Evolutionary conservation across 2,797 vertebrate genomes (phyloP), one percentile per base, ranked within the genome.

Genomic region (Gymnocypris eckloni): DNA sequence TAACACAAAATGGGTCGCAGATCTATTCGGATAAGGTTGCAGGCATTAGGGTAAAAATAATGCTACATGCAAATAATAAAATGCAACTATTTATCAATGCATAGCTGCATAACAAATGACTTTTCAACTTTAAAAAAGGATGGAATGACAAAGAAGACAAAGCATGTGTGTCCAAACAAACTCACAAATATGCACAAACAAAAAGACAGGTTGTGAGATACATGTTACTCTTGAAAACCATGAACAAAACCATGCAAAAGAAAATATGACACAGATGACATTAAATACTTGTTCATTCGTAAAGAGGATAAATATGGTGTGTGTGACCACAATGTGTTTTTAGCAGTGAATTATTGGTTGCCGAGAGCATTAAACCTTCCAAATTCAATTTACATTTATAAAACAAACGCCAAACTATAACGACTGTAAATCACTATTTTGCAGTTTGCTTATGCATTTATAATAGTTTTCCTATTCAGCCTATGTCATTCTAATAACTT

Each of bases 281-380:
- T 64, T 64, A 64, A 64, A 69, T 39, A 20, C 66, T 8, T 1
- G 33, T 67, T 67, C 66, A 8, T 67, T 37, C 6, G 66, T 20
- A 20, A 39, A 59, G 52, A 61, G 39, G 77, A 61, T 64, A 45
- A 45, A 64, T 45, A 64, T 64, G 77, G 9, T 28, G 22, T 78
- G 77, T 61, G 56, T 45, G 41, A 79, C 77, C 77, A 79, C 56
- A 79, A 28, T 79, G 56, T 79, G 56, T 79, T 79, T 79, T 79
- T 45, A 79, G 39, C 56, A 61, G 4, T 64, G 56, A 79, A 28
- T 28, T 45, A 28, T 79, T 64, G 77, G 56, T n/a, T 64, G 39
- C n/a, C n/a, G 6, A 64, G n/a, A 79, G 8, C 77, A 79, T 64
- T 15, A 45, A 64, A 61, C 39, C 41, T 45, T 79, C 56, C 64